These are phyloP conservation scores for Melanotaenia nigrans DNA, from an alignment of 2,797 vertebrate genomes.

Conservation along the genomic window DNA sequence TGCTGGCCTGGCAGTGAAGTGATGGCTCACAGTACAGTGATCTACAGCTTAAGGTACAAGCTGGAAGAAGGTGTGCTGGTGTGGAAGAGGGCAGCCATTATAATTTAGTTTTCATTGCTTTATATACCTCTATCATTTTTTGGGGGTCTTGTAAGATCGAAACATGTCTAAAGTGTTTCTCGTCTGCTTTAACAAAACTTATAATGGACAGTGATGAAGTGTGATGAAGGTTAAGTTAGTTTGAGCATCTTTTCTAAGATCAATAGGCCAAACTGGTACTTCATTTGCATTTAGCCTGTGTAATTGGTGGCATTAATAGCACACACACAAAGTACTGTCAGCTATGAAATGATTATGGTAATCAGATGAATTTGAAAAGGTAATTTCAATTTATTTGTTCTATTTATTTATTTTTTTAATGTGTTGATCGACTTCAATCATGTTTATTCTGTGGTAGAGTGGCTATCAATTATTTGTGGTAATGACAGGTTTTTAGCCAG, in stretches of 20 bases:
- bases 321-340: constrained; percentile 73
- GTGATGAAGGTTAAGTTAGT: constrained; percentile 37
- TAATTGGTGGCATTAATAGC: constrained; percentile 81
- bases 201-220: constrained; percentile 33
- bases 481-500: constrained; percentile 64
- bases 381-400: constrained; percentile 62
- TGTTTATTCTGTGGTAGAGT: constrained; percentile 30
- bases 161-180: constrained; percentile 38
- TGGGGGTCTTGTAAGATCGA: constrained; percentile 13
- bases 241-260: constrained; percentile 48
- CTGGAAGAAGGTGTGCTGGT: constrained; percentile 47
- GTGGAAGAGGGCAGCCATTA: constrained; percentile 47
- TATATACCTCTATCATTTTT: constrained; percentile 54
- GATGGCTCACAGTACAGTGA: constrained; percentile 67
- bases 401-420: constrained; percentile 46
- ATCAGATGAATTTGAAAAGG: constrained; percentile 70
- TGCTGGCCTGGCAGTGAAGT: constrained; percentile 73
- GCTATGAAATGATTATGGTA: constrained; percentile 81
- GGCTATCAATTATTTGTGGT: constrained; percentile 64
- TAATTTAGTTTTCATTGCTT: constrained; percentile 61
- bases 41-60: constrained; percentile 61
- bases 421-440: constrained; percentile 74
- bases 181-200: constrained; percentile 41
- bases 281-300: constrained; percentile 74
- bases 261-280: constrained; percentile 36